Percentiles rank a stretch among this genome's conserved stretches.
Evolutionary conservation across 2,888 invertebrate genomes (phyloP).

Genomic region (Ligdia adustata): DNA sequence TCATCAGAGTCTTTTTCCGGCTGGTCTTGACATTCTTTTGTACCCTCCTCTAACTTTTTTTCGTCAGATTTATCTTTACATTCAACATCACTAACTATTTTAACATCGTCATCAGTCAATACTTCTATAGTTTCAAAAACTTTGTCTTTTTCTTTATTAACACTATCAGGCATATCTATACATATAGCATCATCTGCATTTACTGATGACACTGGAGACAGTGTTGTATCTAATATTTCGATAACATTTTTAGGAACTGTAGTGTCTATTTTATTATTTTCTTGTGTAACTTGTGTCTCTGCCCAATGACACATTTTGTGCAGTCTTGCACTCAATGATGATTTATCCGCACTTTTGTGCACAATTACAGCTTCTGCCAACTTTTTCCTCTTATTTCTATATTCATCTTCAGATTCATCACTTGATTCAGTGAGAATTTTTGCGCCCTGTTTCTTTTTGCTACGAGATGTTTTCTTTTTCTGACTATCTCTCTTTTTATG

Average conservation of each 20-base stretch:
- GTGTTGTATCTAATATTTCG: conserved; percentile 20
- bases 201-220: conserved; percentile 34
- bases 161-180: conserved; percentile 24
- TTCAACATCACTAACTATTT: conserved; percentile 17
- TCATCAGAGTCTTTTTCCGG: conserved; percentile 69
- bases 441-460: conserved; percentile 52
- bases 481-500: conserved; percentile 46
- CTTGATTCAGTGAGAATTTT: conserved; percentile 62
- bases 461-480: conserved; percentile 50
- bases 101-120: conserved; percentile 32
- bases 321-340: conserved; percentile 68
- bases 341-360: conserved; percentile 60
- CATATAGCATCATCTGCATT: conserved; percentile 30
- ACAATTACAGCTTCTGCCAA: conserved; percentile 82
- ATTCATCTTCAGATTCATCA: conserved; percentile 75
- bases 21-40: conserved; percentile 27
- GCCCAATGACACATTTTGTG: conserved; percentile 66
- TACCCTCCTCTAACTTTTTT: conserved; percentile 6
- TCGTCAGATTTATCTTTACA: conserved; percentile 15
- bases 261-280: conserved; percentile 34
- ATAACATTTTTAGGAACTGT: conserved; percentile 22
- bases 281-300: conserved; percentile 37
- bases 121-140: conserved; percentile 24
- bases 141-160: conserved; percentile 17
- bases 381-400: conserved; percentile 72